These are phyloP conservation scores for Girardinichthys multiradiatus DNA, from an alignment of 2,113 vertebrate genomes.

Conservation along the genomic window DNA sequence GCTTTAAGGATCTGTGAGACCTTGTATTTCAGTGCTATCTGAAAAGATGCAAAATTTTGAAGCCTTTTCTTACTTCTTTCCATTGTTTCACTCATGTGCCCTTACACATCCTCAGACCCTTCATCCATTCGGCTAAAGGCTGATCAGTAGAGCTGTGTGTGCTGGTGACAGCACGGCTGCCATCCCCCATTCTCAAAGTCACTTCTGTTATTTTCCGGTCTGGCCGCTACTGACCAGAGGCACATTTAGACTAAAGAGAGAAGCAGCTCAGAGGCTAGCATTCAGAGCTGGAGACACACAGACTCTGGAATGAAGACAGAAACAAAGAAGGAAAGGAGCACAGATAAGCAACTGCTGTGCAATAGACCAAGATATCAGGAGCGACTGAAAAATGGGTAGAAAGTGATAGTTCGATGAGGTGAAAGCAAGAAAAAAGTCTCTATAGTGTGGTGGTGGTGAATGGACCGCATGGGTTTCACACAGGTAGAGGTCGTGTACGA, in stretches of 20 bases:
- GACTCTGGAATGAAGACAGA: conserved; percentile 28
- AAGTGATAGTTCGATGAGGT: conserved; percentile 27
- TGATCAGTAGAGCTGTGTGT: conserved; percentile 51
- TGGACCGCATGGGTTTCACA: conserved; percentile 53
- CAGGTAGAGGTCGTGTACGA: conserved; percentile 73
- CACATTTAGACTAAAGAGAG: conserved; percentile 62
- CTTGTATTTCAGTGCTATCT: neutral
- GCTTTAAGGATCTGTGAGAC: neutral
- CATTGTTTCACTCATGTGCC: neutral
- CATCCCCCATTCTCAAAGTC: conserved; percentile 77
- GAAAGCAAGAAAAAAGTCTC: conserved; percentile 40
- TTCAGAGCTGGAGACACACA: conserved; percentile 13
- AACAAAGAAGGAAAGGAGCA: conserved; percentile 23
- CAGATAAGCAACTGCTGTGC: conserved; percentile 9
- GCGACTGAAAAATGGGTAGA: conserved; percentile 21
- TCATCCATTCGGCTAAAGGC: conserved; percentile 44
- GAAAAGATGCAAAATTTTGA: neutral
- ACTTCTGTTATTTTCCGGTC: conserved; percentile 73
- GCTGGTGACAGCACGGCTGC: conserved; percentile 62
- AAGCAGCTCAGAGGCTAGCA: conserved; percentile 36
- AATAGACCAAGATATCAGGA: conserved; percentile 5
- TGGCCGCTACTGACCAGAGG: conserved; percentile 69
- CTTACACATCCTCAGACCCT: conserved; percentile 2
- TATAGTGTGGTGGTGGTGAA: conserved; percentile 50
- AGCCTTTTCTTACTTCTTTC: neutral